Conservation (phyloP, 1,140 invertebrate genomes). For the Formica exsecta region DNA sequence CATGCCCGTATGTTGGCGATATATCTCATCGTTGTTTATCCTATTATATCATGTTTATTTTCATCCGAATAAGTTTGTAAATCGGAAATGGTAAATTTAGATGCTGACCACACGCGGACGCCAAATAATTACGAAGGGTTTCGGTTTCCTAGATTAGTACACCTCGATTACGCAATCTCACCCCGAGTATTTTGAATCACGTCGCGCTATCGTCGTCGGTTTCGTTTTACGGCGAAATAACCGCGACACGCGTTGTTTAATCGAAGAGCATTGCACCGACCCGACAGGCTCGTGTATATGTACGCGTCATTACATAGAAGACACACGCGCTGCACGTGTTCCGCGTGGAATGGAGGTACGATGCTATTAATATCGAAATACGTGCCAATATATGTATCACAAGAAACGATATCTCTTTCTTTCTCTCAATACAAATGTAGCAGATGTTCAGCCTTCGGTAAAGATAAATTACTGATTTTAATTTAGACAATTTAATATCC, state of each 20-base stretch:
- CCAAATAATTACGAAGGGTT: conserved; percentile 43
- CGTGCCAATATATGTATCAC: conserved; percentile 2
- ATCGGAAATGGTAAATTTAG: background rate
- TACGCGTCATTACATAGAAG: conserved; percentile 10
- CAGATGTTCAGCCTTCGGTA: background rate
- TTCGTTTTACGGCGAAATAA: conserved; percentile 36
- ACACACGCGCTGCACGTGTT: conserved; percentile 38
- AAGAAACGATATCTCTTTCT: background rate
- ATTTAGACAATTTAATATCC: background rate
- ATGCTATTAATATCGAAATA: conserved; percentile 39
- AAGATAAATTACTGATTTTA: background rate
- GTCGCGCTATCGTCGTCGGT: background rate
- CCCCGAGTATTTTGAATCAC: conserved; percentile 37
- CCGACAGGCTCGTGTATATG: background rate
- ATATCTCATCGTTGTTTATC: background rate
- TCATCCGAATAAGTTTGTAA: background rate
- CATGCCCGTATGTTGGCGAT: background rate
- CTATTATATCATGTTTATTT: conserved; percentile 31
- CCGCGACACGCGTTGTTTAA: conserved; percentile 55
- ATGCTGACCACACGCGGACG: background rate
- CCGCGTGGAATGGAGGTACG: background rate
- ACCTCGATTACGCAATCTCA: conserved; percentile 35
- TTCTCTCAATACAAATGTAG: background rate
- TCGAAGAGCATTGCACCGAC: conserved; percentile 51
- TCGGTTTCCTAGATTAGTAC: conserved; percentile 16